Evolutionary conservation across 2,888 invertebrate species (phyloP).

Genomic region (Caenorhabditis afra): DNA sequence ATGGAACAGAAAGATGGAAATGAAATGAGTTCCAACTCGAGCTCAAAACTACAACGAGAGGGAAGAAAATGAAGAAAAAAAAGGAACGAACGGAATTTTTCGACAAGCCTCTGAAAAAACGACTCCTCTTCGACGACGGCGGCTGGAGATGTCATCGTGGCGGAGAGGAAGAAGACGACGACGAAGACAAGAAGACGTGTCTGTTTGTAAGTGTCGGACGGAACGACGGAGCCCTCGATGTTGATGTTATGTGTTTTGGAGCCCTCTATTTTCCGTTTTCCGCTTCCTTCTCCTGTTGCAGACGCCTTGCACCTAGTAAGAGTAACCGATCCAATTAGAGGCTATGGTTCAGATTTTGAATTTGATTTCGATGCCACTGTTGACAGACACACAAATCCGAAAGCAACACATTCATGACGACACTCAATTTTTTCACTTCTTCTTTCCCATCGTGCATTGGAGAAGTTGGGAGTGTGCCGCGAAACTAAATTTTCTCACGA

Average conservation of each 20-base stretch:
- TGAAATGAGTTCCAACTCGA: not conserved
- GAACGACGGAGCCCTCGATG: not conserved
- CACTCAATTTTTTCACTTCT: conserved; percentile 1
- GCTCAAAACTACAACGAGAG: not conserved
- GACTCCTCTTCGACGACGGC: conserved; percentile 27
- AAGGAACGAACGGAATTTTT: conserved; percentile 55
- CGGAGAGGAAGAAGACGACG: conserved; percentile 6
- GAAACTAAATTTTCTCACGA: conserved; percentile 23
- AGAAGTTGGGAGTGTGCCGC: not conserved
- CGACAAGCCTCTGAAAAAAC: conserved; percentile 35
- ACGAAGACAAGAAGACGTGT: no score
- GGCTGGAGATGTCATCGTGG: conserved; percentile 47
- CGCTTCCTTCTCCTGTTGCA: no score
- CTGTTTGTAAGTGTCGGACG: conserved; percentile 9
- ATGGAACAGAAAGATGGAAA: not conserved
- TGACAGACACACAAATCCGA: no score
- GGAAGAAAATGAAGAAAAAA: conserved; percentile 2
- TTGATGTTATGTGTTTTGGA: conserved; percentile 17
- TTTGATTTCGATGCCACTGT: no score
- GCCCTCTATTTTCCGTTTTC: not conserved
- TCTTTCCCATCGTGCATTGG: not conserved
- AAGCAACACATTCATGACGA: no score
- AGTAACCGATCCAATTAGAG: no score
- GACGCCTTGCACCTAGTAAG: no score
- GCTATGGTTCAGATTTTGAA: no score